Evolutionary conservation across 2,888 invertebrate species (phyloP), one percentile per base, ranked within the genome.

Genomic region (Luperina testacea): DNA sequence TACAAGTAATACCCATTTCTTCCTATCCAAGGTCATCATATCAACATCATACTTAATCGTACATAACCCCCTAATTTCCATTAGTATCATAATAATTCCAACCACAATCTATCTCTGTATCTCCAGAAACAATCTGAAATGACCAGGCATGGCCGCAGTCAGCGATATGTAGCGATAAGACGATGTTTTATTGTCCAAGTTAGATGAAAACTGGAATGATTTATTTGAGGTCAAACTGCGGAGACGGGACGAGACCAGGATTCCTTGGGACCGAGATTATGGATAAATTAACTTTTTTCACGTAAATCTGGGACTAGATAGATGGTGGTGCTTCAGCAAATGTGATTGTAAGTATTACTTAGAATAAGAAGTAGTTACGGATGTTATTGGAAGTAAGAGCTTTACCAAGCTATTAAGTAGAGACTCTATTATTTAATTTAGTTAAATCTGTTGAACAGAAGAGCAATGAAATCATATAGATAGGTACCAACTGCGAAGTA

Each of bases 181-280:
- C 77, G 53, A 77, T 90, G 90, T 90, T 92, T 92, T 90, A 92
- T 92, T 89, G 88, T 87, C 75, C 68, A 90, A 92, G 87, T 92
- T 92, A 87, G 87, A 87, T 89, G 90, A 82, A 86, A 89, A 90
- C 87, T 90, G 88, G 77, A 83, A 84, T 89, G 89, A 91, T 93
- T 92, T 91, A 92, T 92, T 90, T 89, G 84, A 88, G 89, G 89
- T 87, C 90, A 91, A 91, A 92, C 92, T 90, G 89, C 87, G 88
- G 84, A 85, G 85, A 78, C 68, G 86, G 88, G 87, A 89, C 85
- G 86, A 74, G 75, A 70, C 83, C 80, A 88, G 85, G 83, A 88
- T 80, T 77, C 73, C 74, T 64, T 51, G 48, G 68, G 48, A 61
- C 76, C 59, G 72, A 80, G 83, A 81, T 84, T 84, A 77, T 81